A percentile compares a stretch with the other conserved stretches of the same genome.
Conservation (phyloP, 1,140 invertebrate species). For the Drosophila tristis region DNA sequence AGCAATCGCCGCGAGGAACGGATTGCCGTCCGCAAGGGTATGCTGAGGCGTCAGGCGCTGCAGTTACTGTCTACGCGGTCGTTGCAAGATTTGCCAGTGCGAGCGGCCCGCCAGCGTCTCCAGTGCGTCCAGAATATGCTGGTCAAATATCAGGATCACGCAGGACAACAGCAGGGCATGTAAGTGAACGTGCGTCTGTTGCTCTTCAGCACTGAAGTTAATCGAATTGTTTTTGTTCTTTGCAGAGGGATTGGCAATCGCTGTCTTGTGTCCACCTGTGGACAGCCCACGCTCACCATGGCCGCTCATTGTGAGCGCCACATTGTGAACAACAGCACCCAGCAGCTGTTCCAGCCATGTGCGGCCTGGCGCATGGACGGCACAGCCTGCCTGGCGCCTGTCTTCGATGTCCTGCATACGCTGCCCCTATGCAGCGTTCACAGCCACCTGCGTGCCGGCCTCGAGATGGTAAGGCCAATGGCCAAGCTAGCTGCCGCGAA, state of each 20-base stretch:
- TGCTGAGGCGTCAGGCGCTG: constrained; percentile 70
- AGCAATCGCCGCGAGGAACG: constrained; percentile 70
- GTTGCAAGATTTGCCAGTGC: constrained; percentile 64
- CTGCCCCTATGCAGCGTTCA: constrained; percentile 93
- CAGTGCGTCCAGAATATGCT: constrained; percentile 68
- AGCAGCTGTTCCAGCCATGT: constrained; percentile 94
- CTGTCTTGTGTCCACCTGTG: constrained; percentile 62
- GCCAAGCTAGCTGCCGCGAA: constrained; percentile 15
- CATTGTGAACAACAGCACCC: constrained; percentile 94
- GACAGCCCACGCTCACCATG: constrained; percentile 86
- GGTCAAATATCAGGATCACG: constrained; percentile 69
- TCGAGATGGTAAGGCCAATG: constrained; percentile 40
- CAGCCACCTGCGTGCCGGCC: constrained; percentile 58
- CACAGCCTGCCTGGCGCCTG: constrained; percentile 93
- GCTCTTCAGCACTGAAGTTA: background rate
- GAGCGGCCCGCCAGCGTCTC: constrained; percentile 63
- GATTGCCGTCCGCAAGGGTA: constrained; percentile 65
- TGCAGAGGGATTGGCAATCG: constrained; percentile 59
- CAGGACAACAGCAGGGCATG: constrained; percentile 61
- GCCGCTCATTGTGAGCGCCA: constrained; percentile 93
- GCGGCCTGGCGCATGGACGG: constrained; percentile 95
- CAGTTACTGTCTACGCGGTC: constrained; percentile 69
- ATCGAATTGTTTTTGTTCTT: background rate
- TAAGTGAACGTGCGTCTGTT: constrained; percentile 35
- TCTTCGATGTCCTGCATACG: constrained; percentile 93